These are phyloP conservation scores for Diabrotica balteata DNA, from an alignment of 2,888 invertebrate species.

Conservation along the genomic window DNA sequence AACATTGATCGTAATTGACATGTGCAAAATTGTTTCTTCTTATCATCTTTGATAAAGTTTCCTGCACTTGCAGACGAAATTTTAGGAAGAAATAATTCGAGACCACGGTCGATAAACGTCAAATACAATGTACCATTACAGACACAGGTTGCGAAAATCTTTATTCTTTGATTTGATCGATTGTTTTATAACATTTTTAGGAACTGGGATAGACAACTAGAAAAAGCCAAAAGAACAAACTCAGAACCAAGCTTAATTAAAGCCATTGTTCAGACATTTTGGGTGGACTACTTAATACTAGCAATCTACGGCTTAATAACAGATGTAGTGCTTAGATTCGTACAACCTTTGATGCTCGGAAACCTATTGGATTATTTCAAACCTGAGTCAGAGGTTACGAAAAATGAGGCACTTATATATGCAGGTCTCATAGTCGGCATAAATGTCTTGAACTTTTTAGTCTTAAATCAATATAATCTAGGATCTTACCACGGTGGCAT, in stretches of 20 bases:
- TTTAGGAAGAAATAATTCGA: too few relatives aligned
- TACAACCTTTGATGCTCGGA: slow-evolving; percentile 70
- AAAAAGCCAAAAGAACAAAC: slow-evolving; percentile 61
- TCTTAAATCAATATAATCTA: slow-evolving; percentile 69
- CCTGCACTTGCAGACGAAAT: too few relatives aligned
- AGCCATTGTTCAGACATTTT: slow-evolving; percentile 71
- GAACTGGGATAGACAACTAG: slow-evolving; percentile 71
- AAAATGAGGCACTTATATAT: slow-evolving; percentile 67
- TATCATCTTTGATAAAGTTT: too few relatives aligned
- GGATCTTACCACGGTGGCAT: slow-evolving; percentile 74
- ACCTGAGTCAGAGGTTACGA: slow-evolving; percentile 60
- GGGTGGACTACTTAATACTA: slow-evolving; percentile 67
- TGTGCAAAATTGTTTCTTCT: too few relatives aligned
- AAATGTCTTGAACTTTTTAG: slow-evolving; percentile 65
- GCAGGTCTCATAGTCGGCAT: slow-evolving; percentile 65
- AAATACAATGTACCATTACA: too few relatives aligned
- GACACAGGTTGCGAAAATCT: too few relatives aligned
- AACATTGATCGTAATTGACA: too few relatives aligned
- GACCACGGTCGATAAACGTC: too few relatives aligned
- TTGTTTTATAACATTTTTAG: slow-evolving; percentile 38
- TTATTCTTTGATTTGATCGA: too few relatives aligned
- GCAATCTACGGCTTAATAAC: slow-evolving; percentile 62
- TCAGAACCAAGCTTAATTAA: slow-evolving; percentile 69
- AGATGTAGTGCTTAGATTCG: slow-evolving; percentile 65
- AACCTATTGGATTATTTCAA: slow-evolving; percentile 70